A percentile compares a stretch with the other conserved stretches of the same genome.
Conservation (phyloP, 2,888 invertebrate species). For the Deilephila porcellus region DNA sequence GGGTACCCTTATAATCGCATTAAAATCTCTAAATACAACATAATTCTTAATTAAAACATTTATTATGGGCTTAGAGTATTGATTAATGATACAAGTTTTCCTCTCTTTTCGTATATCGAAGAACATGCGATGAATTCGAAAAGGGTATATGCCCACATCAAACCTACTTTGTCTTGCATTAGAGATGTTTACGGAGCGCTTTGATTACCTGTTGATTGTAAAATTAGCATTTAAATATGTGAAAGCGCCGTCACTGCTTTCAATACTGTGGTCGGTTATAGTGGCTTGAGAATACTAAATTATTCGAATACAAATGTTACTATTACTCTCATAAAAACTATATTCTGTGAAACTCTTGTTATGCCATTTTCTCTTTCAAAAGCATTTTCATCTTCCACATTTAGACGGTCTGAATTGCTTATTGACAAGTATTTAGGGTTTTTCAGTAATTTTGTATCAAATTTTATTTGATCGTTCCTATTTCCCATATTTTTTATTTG, state of each 20-base stretch:
- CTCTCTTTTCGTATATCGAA: not conserved
- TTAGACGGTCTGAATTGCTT: not conserved
- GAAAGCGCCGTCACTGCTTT: not conserved
- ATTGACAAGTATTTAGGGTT: too few species aligned
- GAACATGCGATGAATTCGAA: not conserved
- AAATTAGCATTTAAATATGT: conserved; percentile 12
- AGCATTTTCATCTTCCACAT: not conserved
- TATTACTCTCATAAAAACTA: not conserved
- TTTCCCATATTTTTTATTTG: too few species aligned
- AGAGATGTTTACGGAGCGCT: conserved; percentile 1
- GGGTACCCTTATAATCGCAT: too few species aligned
- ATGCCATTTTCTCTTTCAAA: not conserved
- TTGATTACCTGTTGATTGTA: conserved; percentile 2
- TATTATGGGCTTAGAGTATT: too few species aligned
- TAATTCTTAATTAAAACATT: too few species aligned
- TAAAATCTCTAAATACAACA: too few species aligned
- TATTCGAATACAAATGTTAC: not conserved
- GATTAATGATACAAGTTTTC: not conserved
- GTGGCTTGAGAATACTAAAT: conserved; percentile 9
- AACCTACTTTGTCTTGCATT: not conserved
- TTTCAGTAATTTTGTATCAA: too few species aligned
- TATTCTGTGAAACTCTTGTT: not conserved
- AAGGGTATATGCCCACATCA: not conserved
- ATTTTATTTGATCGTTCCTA: too few species aligned
- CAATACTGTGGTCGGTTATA: conserved; percentile 1